Evolutionary conservation across 2,113 vertebrate genomes (phyloP).

Genomic region (Pseudopipra pipra): DNA sequence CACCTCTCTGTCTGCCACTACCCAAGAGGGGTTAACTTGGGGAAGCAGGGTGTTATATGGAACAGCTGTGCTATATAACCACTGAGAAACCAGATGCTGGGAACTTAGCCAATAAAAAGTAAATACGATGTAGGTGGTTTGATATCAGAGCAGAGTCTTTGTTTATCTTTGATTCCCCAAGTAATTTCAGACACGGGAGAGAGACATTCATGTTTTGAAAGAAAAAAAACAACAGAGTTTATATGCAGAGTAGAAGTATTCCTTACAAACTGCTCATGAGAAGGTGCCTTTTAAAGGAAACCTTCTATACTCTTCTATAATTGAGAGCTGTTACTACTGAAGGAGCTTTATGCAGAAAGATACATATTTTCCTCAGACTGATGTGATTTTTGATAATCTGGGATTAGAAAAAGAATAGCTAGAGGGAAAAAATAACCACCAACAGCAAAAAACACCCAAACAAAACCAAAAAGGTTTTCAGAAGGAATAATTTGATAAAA

Average conservation of each 20-base stretch:
- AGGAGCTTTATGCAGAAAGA: neutral
- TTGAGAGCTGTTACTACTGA: neutral
- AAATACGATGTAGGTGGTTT: neutral
- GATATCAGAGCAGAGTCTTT: neutral
- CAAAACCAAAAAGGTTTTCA: neutral
- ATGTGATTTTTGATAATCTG: conserved; percentile 5
- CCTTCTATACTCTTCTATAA: neutral
- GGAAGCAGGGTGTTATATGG: neutral
- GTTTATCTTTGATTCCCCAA: neutral
- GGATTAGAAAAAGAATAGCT: conserved; percentile 3
- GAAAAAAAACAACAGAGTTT: neutral
- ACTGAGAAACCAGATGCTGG: neutral
- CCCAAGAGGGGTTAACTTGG: fast-evolving
- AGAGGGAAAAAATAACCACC: neutral
- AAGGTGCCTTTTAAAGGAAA: neutral
- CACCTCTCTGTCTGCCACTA: neutral
- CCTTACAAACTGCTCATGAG: neutral
- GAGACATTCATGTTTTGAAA: neutral
- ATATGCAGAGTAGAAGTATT: neutral
- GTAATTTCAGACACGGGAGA: neutral
- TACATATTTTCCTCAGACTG: neutral
- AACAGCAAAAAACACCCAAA: neutral
- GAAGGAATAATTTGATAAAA: neutral
- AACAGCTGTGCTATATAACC: neutral
- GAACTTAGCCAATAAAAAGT: neutral